Base-by-base conservation (phyloP, 2,888 invertebrate species). In the Cheilosia scutellata region DNA sequence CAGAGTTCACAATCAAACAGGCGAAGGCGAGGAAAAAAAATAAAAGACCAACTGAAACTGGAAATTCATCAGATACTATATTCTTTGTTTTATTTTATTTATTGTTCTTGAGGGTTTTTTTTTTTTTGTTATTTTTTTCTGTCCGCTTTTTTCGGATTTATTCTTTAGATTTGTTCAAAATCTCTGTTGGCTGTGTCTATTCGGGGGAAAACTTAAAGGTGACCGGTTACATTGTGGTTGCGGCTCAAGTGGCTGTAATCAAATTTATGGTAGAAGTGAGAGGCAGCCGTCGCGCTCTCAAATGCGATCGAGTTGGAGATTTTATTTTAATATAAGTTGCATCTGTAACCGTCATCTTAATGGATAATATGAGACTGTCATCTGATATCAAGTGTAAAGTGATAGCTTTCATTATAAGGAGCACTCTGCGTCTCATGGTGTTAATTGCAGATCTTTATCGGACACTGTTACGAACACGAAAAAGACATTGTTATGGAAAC, bases 81-180 rank as follows among this genome's bases (percentile, higher is more conserved):
- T 66, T 77, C 74, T 78, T 83, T 83, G 63, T 78, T 83, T 78
- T 83, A 74, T 78, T 49, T 75, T 75, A 70, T 82, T 75, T 82
- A 72, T 76, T 78, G 72, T 74, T 82, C 42, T 82, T 72, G 44
- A 29, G 55, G 62, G 60, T 29, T 31, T 49, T 72, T 53, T 60
- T n/a, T 16, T 42, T 40, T 29, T 33, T 40, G 9, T 51, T 13
- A 7, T 66, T 58, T 11, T n/a, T 4, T 40, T 47, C 27, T 31
- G n/a, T n/a, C 6, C 42, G 3, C 42, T 11, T n/a, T 42, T 37
- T 49, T 11, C 13, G 29, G 6, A 40, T 31, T 42, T 31, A 9
- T 42, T 62, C 20, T 20, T 63, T 53, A 0, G 6, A 40, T 51
- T 58, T 49, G 53, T 27, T 55, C 1, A 25, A 31, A 53, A 57